Base-by-base conservation (phyloP, 35 echinoderm and acorn worm genomes). In the Eucidaris tribuloides region DNA sequence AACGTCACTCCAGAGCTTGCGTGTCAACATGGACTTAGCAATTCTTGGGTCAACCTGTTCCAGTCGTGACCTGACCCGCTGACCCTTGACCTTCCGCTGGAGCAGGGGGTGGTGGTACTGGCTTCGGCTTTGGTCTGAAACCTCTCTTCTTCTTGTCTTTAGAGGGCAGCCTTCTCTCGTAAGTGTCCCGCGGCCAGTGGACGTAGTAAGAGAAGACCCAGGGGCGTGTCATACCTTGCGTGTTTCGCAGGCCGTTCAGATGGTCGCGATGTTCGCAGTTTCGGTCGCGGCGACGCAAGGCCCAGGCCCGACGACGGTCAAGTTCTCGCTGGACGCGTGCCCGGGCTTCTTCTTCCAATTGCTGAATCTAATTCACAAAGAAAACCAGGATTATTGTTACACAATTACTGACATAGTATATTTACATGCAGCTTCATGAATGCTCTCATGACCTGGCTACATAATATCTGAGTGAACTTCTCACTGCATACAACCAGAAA, bases 171-270 rank as follows among this genome's bases (percentile, higher is more conserved):
- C 65, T 85, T 55, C 79, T 89, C 71, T 98, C 95, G 57, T 98
- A 98, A 1, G 86, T 93, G 27, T 98, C 85, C 76, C 91, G 83
- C 22, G 81, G 85, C 95, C 95, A 93, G 33, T 92, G 95, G 1
- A 98, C 83, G 65, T 98, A 97, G 82, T 98, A 98, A 23, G 86
- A 89, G 44, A 90, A 98, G 34, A 93, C 90, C 95, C 95, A 98
- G 0, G 95, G 95, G 0, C 86, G 59, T 3, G 95, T 98, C 90
- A 93, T 93, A 9, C 95, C 95, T 52, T 98, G 95, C 0, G 90
- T 98, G 29, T 83, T 59, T 40, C 95, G 77, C 41, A 98, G 41
- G 18, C 82, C 59, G 38, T 98, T 93, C 18, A 93, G 68, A 31
- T 98, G 94, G 23, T 58, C 82, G 32, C 66, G 64, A 29, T 83